Evolutionary conservation across 1,140 invertebrate species (phyloP), one percentile per base, ranked within the genome.

Genomic region (Zaprionus capensis): DNA sequence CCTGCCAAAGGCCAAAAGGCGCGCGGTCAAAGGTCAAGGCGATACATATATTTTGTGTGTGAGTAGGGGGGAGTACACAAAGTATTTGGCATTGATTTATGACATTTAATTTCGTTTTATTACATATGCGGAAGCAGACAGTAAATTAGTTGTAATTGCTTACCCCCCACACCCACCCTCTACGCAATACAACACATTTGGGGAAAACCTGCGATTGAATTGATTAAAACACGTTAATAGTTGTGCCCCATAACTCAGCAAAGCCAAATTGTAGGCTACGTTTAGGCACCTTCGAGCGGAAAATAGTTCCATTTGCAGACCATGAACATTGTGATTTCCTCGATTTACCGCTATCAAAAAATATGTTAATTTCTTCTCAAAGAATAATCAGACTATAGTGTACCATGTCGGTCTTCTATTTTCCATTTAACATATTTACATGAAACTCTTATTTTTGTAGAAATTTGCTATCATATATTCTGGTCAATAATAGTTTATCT

Each of bases 31-130:
- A 79, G 81, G 81, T 81, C 84, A 88, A 70, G 71, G 81, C 63
- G 26, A 62, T 56, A 28, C 38, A 14, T 26, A 51, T 22, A 41
- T 59, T 49, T 17, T 44, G 5, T 55, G 28, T 26, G 28, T 63
- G 26, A 57, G 14, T 3, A 41, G 55, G 26, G 58, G 41, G 44
- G 24, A 58, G 58, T 56, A 71, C 4, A 31, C 36, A 70, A 73
- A 64, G 68, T 80, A 78, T 87, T 82, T 56, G 65, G n/a, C 71
- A 31, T 73, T 90, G 85, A 88, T 88, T 90, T 88, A 88, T 90
- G 72, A 70, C 78, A 82, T 71, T 74, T 76, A 88, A 88, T 85
- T 88, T 74, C 78, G 67, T 83, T 77, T 78, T 77, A 85, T 79
- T 86, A 62, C 79, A 79, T 58, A 57, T 59, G 20, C 69, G 22